A percentile compares a stretch with the other conserved stretches of the same genome.
These are phyloP conservation scores for Drosophila burlai DNA, from an alignment of 1,140 invertebrate genomes.

Conservation along the genomic window DNA sequence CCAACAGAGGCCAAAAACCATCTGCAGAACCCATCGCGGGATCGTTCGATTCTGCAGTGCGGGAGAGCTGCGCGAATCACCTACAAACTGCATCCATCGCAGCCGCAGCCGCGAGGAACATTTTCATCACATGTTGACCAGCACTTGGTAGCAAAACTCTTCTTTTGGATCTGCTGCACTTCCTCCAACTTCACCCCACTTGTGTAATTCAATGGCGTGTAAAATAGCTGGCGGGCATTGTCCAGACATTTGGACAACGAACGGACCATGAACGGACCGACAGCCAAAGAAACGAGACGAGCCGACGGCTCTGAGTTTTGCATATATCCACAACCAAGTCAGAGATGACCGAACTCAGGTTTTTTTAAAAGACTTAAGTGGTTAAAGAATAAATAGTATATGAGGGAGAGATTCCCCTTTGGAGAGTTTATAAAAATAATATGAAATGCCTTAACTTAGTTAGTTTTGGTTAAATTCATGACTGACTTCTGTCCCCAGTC, in stretches of 20 bases:
- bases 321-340: conserved; percentile 18
- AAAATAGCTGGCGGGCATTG: conserved; percentile 77
- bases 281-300: conserved; percentile 39
- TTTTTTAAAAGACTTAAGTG: background rate
- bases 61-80: conserved; percentile 33
- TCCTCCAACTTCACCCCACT: conserved; percentile 47
- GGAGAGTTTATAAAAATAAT: background rate
- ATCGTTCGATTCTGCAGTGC: conserved; percentile 46
- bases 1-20: conserved; percentile 48
- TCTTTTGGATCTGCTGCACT: conserved; percentile 13
- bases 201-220: conserved; percentile 77
- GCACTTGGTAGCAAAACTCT: conserved; percentile 25
- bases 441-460: background rate
- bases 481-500: rapidly evolving
- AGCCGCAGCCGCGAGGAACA: background rate
- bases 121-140: conserved; percentile 54
- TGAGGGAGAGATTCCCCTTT: background rate
- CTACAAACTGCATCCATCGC: conserved; percentile 10
- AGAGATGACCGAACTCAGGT: conserved; percentile 51
- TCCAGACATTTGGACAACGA: conserved; percentile 27
- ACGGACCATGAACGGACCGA: conserved; percentile 20
- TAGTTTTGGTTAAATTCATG: background rate
- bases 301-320: conserved; percentile 38
- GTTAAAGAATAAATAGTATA: background rate
- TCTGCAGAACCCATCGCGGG: conserved; percentile 48